These are phyloP conservation scores for Mylabris sibirica DNA, from an alignment of 2,888 invertebrate genomes.

Conservation along the genomic window DNA sequence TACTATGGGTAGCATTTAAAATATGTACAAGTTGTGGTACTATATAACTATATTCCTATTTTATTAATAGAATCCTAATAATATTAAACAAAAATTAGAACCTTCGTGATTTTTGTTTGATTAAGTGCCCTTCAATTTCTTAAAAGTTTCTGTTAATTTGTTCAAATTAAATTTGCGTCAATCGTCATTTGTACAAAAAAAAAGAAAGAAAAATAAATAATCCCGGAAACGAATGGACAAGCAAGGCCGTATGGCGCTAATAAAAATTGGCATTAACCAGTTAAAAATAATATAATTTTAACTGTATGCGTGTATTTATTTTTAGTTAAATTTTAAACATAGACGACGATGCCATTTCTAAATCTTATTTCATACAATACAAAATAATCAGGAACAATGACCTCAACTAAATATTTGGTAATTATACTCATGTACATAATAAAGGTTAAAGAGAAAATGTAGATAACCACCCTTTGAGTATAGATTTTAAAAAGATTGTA, in stretches of 20 bases:
- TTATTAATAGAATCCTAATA: no score
- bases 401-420: slow-evolving; percentile 28
- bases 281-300: slow-evolving; percentile 31
- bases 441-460: slow-evolving; percentile 16
- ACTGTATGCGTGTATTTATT: slow-evolving; percentile 21
- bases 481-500: background rate
- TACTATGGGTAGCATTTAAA: no score
- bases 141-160: no score
- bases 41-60: no score
- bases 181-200: background rate
- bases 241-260: slow-evolving; percentile 16
- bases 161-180: background rate
- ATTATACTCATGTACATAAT: slow-evolving; percentile 32
- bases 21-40: no score
- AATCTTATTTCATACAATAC: background rate
- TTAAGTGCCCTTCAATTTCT: no score
- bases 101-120: no score
- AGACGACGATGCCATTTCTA: slow-evolving; percentile 34
- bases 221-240: slow-evolving; percentile 10
- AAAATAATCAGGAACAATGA: slow-evolving; percentile 26
- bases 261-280: slow-evolving; percentile 21
- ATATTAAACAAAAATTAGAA: no score
- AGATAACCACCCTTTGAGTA: background rate
- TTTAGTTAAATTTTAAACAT: slow-evolving; percentile 21
- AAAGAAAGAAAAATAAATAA: background rate